Evolutionary conservation across 1,140 invertebrate species (phyloP).

Genomic region (Bombyx mori): ASM3026992v2 NC_085110.1:6745001-6745500

Average conservation of each 20-base stretch:
- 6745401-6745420: slow-evolving; percentile 14
- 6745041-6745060: too few relatives aligned
- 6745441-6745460: slow-evolving; percentile 98
- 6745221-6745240: too few relatives aligned
- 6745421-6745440: slow-evolving; percentile 94
- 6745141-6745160: too few relatives aligned
- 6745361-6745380: not conserved
- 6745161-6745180: too few relatives aligned
- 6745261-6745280: not conserved
- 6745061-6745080: too few relatives aligned
- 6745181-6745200: too few relatives aligned
- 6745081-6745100: too few relatives aligned
- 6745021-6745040: too few relatives aligned
- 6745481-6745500: slow-evolving; percentile 87
- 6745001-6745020: too few relatives aligned
- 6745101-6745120: too few relatives aligned
- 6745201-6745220: too few relatives aligned
- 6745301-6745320: not conserved
- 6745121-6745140: too few relatives aligned
- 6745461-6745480: slow-evolving; percentile 86
- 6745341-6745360: not conserved
- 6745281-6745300: not conserved
- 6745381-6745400: not conserved
- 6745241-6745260: not conserved
- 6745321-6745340: not conserved